phyloP scores from a whole-genome alignment of 1,140 invertebrate genomes.

The Rhopalosiphum padi region DNA sequence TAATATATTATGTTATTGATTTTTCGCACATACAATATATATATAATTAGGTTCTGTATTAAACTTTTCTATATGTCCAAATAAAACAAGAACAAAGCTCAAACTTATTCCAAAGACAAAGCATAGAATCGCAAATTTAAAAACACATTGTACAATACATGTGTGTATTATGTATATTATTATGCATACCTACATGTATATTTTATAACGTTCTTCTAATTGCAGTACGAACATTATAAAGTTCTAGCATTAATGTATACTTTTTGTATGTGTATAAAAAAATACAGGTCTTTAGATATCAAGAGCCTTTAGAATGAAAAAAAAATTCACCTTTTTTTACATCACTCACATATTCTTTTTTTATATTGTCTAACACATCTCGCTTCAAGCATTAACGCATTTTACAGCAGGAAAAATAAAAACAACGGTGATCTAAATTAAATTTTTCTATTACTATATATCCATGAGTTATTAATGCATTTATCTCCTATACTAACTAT shows the following conservation, averaged over 20 bases:
- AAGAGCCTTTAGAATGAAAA: background rate
- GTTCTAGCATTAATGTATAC: background rate
- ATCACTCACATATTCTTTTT: background rate
- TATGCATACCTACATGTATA: background rate
- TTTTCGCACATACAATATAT: background rate
- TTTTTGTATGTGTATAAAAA: background rate
- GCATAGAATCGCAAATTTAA: background rate
- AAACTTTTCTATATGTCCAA: background rate
- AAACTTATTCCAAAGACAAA: background rate
- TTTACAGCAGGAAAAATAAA: background rate
- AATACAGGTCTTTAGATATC: constrained; percentile 5
- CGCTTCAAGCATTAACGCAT: background rate
- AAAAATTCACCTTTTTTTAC: background rate
- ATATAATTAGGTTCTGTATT: background rate
- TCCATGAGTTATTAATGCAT: background rate
- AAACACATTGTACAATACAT: background rate
- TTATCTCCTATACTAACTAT: background rate
- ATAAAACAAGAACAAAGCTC: background rate
- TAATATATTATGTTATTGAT: background rate
- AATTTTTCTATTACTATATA: background rate
- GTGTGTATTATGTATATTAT: background rate
- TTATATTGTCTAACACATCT: background rate
- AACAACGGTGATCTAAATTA: background rate
- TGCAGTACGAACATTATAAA: background rate
- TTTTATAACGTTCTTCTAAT: background rate